Conservation (phyloP, 2,113 vertebrate species). For the Lagopus leucura region DNA sequence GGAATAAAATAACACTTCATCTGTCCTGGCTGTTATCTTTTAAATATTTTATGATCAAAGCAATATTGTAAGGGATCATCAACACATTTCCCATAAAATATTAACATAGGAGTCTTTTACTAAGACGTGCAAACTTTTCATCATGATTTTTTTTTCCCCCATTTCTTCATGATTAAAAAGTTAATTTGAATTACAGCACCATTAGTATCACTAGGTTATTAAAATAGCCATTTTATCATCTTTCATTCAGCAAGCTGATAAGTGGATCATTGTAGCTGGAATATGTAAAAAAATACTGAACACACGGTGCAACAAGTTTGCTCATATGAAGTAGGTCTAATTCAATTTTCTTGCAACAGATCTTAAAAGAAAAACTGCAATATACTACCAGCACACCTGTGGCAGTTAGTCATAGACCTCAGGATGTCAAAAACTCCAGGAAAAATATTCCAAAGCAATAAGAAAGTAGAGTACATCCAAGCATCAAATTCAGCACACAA, state of each 20-base stretch:
- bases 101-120: neutral
- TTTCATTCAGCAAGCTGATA: conserved; percentile 3
- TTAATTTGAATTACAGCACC: neutral
- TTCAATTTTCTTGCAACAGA: neutral
- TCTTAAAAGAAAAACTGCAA: neutral
- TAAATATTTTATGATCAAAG: neutral
- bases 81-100: neutral
- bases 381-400: neutral
- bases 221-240: neutral
- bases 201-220: neutral
- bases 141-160: neutral
- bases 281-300: neutral
- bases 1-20: neutral
- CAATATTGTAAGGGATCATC: neutral
- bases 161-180: neutral
- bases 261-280: neutral
- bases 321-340: neutral
- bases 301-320: neutral
- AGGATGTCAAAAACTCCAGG: neutral
- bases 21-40: neutral
- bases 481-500: neutral
- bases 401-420: neutral
- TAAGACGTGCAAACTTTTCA: neutral
- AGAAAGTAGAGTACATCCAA: neutral
- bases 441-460: neutral